These are phyloP conservation scores for Telmatochromis bifrenatus DNA, from an alignment of 2,113 vertebrate genomes.

Conservation along the genomic window DNA sequence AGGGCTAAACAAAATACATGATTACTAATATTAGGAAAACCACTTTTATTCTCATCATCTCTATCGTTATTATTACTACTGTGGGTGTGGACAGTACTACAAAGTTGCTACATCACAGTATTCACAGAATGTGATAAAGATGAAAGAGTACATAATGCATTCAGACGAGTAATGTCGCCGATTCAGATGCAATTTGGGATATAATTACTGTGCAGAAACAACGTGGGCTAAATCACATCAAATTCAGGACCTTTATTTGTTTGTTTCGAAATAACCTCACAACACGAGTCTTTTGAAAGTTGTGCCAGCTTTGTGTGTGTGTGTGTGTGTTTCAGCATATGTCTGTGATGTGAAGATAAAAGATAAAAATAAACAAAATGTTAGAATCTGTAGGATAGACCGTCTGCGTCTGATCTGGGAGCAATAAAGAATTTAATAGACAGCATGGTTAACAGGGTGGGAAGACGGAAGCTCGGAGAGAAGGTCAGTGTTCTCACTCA, in stretches of 20 bases:
- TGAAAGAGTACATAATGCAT: background rate
- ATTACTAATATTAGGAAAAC: background rate
- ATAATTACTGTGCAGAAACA: background rate
- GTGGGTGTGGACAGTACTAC: background rate
- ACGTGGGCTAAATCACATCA: background rate
- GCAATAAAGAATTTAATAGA: slow-evolving; percentile 13
- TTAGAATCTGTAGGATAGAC: background rate
- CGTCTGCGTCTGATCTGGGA: background rate
- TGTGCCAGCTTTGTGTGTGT: background rate
- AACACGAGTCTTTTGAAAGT: background rate
- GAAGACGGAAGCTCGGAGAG: background rate
- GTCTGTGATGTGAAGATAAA: background rate
- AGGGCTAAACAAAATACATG: background rate
- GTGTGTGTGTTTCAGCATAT: background rate
- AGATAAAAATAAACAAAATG: background rate
- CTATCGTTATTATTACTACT: background rate
- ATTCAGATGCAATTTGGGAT: background rate
- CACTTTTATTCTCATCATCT: background rate
- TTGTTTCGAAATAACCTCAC: background rate
- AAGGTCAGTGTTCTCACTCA: slow-evolving; percentile 50
- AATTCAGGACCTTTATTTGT: background rate
- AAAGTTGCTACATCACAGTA: background rate
- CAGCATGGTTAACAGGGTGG: background rate
- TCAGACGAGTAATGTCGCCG: background rate
- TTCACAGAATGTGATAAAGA: background rate